Evolutionary conservation across 1,140 invertebrate species (phyloP).

Genomic region (Ooceraea biroi): DNA sequence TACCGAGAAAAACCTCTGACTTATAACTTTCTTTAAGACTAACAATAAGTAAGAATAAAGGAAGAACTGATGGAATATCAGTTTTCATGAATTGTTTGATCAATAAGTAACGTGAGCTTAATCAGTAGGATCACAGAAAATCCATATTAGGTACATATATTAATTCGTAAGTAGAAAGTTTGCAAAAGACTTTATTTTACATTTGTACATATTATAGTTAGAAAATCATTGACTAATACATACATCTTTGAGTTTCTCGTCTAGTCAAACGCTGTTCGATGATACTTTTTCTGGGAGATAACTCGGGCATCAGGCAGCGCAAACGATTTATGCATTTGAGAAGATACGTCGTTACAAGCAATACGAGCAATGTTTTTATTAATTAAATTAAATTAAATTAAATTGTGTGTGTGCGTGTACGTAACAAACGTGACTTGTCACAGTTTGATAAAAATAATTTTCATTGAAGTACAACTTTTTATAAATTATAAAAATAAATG

Average conservation of each 20-base stretch:
- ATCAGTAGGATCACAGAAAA: conserved; percentile 12
- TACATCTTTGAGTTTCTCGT: conserved; percentile 50
- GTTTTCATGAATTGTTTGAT: conserved; percentile 68
- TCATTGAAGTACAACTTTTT: neutral
- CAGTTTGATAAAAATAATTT: neutral
- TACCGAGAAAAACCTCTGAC: conserved; percentile 15
- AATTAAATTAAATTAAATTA: conserved; percentile 36
- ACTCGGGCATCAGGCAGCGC: neutral
- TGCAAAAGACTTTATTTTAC: conserved; percentile 26
- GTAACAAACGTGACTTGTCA: conserved; percentile 46
- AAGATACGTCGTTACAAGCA: conserved; percentile 1
- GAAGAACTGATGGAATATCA: neutral
- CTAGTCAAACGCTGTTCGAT: conserved; percentile 8
- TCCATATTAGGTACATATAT: conserved; percentile 42
- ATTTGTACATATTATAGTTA: conserved; percentile 39
- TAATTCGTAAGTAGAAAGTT: conserved; percentile 14
- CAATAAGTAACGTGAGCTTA: conserved; percentile 61
- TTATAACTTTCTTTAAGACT: conserved; percentile 4
- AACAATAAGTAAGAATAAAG: neutral
- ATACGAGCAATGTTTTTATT: conserved; percentile 40
- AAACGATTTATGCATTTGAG: conserved; percentile 2
- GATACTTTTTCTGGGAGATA: conserved; percentile 10
- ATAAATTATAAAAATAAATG: conserved; percentile 25
- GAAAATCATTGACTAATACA: conserved; percentile 34
- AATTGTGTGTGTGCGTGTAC: neutral